phyloP scores from a whole-genome alignment of 2,113 vertebrate genomes.

The Nothobranchius kuhntae region DNA sequence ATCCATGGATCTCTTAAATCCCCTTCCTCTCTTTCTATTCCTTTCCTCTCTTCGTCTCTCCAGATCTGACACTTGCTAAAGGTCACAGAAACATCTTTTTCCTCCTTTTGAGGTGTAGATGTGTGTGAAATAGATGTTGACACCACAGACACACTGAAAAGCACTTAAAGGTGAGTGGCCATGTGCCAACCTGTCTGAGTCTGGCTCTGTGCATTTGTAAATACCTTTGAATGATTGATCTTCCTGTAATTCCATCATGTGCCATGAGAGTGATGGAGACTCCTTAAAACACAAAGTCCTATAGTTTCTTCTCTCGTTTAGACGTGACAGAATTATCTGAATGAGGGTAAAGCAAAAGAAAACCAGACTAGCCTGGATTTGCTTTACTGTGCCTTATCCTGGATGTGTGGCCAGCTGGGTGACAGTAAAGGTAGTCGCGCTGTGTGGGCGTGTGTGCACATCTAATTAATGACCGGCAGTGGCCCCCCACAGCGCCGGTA shows the following conservation, averaged over 20 bases:
- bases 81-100: conserved; percentile 72
- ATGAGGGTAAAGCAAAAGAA: conserved; percentile 22
- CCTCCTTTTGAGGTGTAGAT: conserved; percentile 74
- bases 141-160: conserved; percentile 73
- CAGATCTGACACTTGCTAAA: conserved; percentile 71
- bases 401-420: conserved; percentile 30
- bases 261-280: conserved; percentile 29
- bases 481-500: conserved; percentile 69
- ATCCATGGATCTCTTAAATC: conserved; percentile 58
- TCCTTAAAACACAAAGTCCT: conserved; percentile 41
- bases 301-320: conserved; percentile 4
- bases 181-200: conserved; percentile 66
- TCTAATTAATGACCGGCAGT: conserved; percentile 73
- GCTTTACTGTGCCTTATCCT: conserved; percentile 31
- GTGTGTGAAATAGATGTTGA: conserved; percentile 79
- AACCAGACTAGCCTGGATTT: not conserved
- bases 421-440: conserved; percentile 28
- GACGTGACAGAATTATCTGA: conserved; percentile 29
- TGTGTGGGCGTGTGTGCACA: conserved; percentile 24
- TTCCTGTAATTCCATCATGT: conserved; percentile 51
- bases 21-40: conserved; percentile 32
- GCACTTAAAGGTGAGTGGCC: conserved; percentile 71
- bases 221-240: conserved; percentile 78
- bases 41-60: conserved; percentile 45
- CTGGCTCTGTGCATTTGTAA: conserved; percentile 75